These are phyloP conservation scores for Trachelus troglodyta DNA, from an alignment of 2,888 invertebrate genomes.

Conservation along the genomic window DNA sequence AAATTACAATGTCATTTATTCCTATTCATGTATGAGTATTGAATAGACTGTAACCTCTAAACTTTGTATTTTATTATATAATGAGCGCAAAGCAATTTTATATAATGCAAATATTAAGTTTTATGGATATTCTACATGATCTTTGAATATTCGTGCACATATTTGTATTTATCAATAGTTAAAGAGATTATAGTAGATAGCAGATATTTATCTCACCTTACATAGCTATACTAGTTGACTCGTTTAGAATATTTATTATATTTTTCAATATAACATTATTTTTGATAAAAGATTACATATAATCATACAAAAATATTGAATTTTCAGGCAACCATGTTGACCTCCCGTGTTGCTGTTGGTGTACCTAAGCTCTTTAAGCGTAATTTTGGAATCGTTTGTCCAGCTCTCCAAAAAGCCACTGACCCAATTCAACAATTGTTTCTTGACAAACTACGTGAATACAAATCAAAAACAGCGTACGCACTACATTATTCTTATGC, in stretches of 20 bases:
- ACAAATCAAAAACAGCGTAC: conserved; percentile 87
- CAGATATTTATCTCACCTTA: background rate
- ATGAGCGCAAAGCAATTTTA: background rate
- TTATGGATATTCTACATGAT: background rate
- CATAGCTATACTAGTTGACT: background rate
- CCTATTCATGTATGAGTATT: background rate
- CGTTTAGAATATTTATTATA: background rate
- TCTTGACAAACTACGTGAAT: conserved; percentile 91
- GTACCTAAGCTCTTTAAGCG: conserved; percentile 65
- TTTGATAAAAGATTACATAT: background rate
- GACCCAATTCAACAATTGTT: conserved; percentile 97
- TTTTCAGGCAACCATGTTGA: conserved; percentile 46
- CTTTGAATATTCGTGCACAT: background rate
- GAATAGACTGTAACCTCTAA: background rate
- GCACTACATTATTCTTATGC: conserved; percentile 53
- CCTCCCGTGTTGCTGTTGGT: conserved; percentile 37
- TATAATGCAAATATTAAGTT: background rate
- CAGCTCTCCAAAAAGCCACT: conserved; percentile 75
- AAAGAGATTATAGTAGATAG: background rate
- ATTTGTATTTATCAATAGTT: background rate
- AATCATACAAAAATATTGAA: background rate
- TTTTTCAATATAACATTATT: background rate
- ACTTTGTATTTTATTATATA: background rate
- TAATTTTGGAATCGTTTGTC: conserved; percentile 80
- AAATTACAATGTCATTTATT: background rate